Percentiles rank a stretch among this genome's conserved stretches.
Evolutionary conservation across 2,113 vertebrate genomes (phyloP).

Genomic region (Chinchilla lanigera): DNA sequence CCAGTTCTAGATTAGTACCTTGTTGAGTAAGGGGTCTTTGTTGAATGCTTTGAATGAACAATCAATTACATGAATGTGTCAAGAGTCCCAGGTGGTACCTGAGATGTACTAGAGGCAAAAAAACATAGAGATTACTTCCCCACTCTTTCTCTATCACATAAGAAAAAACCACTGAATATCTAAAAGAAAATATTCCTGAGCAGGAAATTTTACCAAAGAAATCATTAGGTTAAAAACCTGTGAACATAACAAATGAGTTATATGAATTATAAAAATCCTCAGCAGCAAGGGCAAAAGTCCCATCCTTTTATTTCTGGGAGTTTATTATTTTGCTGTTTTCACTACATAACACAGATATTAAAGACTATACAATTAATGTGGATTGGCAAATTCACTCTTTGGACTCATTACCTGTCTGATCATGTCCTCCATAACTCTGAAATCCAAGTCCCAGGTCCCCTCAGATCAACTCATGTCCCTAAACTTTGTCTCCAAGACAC

Average conservation of each 20-base stretch:
- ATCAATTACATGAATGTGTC: background rate
- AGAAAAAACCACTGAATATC: background rate
- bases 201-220: conserved; percentile 18
- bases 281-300: background rate
- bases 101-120: background rate
- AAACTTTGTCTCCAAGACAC: background rate
- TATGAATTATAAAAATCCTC: conserved; percentile 18
- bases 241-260: conserved; percentile 38
- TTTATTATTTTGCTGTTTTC: background rate
- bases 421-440: background rate
- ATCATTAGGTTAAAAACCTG: conserved; percentile 18
- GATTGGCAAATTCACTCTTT: background rate
- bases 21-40: background rate
- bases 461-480: background rate
- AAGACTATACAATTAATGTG: background rate
- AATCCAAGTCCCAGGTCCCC: background rate
- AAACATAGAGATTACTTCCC: background rate
- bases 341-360: background rate
- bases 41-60: background rate
- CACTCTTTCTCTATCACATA: background rate
- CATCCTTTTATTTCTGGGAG: background rate
- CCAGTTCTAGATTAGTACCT: background rate
- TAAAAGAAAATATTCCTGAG: conserved; percentile 13
- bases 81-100: background rate
- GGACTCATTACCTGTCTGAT: background rate